These are phyloP conservation scores for Mechanitis messenoides DNA, from an alignment of 2,888 invertebrate species.

Conservation along the genomic window DNA sequence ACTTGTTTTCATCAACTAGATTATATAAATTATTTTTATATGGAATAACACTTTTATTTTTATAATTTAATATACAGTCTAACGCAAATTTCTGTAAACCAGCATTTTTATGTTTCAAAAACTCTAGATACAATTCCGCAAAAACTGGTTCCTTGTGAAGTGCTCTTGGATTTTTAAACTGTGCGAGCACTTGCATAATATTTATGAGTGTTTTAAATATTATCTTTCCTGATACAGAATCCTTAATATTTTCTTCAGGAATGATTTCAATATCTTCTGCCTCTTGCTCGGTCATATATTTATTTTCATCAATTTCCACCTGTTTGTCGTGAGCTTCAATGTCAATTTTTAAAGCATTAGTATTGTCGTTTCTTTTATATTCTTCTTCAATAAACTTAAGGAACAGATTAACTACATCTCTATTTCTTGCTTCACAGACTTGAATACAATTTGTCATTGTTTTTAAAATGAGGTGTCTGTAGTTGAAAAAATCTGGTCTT, in stretches of 20 bases:
- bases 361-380: constrained; percentile 54
- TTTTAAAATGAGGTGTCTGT: constrained; percentile 88
- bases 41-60: constrained; percentile 83
- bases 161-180: constrained; percentile 87
- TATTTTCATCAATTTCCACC: constrained; percentile 50
- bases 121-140: constrained; percentile 84
- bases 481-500: constrained; percentile 84
- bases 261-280: constrained; percentile 56
- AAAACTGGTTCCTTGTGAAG: constrained; percentile 86
- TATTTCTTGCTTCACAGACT: constrained; percentile 87
- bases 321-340: constrained; percentile 75
- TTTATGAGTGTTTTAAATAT: constrained; percentile 77
- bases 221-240: constrained; percentile 59
- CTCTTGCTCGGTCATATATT: constrained; percentile 42
- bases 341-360: constrained; percentile 72
- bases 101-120: constrained; percentile 86
- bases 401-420: constrained; percentile 87
- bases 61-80: constrained; percentile 91
- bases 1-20: constrained; percentile 90
- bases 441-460: constrained; percentile 84
- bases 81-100: constrained; percentile 90
- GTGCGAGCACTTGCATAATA: constrained; percentile 85
- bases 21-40: constrained; percentile 89
- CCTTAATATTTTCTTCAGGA: constrained; percentile 42
- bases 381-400: constrained; percentile 85